Evolutionary conservation across 2,113 vertebrate species (phyloP).

Genomic region (Narcine bancroftii): DNA sequence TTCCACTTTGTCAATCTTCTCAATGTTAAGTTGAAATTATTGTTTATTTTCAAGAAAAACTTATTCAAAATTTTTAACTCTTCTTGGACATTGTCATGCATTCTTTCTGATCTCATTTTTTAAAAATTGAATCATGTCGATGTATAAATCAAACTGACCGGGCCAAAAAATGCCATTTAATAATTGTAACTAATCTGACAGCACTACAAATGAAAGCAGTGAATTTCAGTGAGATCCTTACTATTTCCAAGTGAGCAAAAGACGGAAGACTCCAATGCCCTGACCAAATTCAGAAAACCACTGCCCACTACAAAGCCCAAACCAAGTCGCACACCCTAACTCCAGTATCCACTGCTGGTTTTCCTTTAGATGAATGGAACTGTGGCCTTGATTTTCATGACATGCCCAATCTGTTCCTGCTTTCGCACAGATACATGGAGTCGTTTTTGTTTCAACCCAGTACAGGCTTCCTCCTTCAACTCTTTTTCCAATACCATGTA

Average conservation of each 20-base stretch:
- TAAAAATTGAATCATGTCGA: too few species aligned
- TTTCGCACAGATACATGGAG: neutral
- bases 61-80: too few species aligned
- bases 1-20: too few species aligned
- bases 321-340: neutral
- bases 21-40: too few species aligned
- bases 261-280: neutral
- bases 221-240: neutral
- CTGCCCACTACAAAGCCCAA: neutral
- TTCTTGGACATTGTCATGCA: too few species aligned
- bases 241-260: neutral
- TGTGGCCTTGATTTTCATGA: neutral
- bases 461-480: too few species aligned
- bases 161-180: neutral
- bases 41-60: too few species aligned
- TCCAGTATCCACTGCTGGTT: neutral
- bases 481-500: too few species aligned
- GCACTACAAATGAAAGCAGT: neutral
- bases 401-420: neutral
- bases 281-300: neutral
- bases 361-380: neutral
- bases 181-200: neutral
- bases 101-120: too few species aligned
- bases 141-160: too few species aligned
- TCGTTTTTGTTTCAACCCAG: too few species aligned